Percentiles rank a stretch among this genome's conserved stretches.
Conservation (phyloP, 2,113 vertebrate species). For the Bothrops jararaca region DNA sequence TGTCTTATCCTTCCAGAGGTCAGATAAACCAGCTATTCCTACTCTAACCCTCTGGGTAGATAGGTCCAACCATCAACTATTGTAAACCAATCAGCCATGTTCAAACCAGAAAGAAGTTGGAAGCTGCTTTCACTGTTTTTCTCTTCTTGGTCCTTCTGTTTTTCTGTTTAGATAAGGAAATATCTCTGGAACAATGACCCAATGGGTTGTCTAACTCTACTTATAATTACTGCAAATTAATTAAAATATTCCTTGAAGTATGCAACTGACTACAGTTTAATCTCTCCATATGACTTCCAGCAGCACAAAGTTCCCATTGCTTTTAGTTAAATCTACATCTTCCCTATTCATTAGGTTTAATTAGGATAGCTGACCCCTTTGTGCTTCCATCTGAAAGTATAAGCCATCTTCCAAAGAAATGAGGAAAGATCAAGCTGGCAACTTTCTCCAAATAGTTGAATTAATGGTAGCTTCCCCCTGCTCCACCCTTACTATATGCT, state of each 20-base stretch:
- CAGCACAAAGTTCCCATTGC: background rate
- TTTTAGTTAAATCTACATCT: background rate
- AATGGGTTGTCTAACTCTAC: background rate
- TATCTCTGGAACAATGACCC: too few relatives aligned
- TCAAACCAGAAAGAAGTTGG: too few relatives aligned
- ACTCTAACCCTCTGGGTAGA: too few relatives aligned
- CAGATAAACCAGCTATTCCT: too few relatives aligned
- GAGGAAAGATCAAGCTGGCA: background rate
- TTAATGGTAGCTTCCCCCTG: background rate
- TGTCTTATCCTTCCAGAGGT: too few relatives aligned
- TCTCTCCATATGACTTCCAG: background rate
- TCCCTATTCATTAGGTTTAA: background rate
- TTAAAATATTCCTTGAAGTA: background rate
- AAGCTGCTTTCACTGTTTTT: too few relatives aligned
- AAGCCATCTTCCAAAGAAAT: background rate
- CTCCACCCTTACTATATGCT: background rate
- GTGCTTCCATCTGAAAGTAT: background rate
- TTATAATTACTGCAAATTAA: background rate
- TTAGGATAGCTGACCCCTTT: background rate
- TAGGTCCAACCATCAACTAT: too few relatives aligned
- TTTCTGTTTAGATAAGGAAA: too few relatives aligned
- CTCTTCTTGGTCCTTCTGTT: too few relatives aligned
- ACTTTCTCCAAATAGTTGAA: background rate
- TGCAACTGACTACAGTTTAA: background rate
- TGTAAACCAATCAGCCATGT: too few relatives aligned